These are phyloP conservation scores for Natator depressus DNA, from an alignment of 2,113 vertebrate genomes.

Conservation along the genomic window DNA sequence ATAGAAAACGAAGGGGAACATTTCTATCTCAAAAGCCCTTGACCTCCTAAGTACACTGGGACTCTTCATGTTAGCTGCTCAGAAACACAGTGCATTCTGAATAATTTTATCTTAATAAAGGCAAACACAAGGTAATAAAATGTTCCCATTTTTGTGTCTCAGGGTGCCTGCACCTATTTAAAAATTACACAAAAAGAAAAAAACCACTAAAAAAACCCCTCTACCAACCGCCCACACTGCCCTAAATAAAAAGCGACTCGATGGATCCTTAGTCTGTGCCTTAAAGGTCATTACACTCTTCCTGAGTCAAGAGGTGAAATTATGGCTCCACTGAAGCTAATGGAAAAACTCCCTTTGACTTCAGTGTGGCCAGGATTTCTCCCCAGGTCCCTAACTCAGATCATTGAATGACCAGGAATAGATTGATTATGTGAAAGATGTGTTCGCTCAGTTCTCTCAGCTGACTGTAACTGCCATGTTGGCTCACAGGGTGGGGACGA, in stretches of 20 bases:
- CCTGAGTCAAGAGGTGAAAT: not conserved
- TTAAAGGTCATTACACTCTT: not conserved
- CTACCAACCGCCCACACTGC: not conserved
- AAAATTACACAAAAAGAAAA: not conserved
- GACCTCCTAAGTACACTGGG: not conserved
- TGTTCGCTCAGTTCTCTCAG: not conserved
- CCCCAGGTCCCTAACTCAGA: not conserved
- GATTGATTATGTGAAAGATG: not conserved
- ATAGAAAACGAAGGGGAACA: not conserved
- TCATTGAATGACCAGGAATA: not conserved
- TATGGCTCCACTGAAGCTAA: not conserved
- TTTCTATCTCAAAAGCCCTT: not conserved
- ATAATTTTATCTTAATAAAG: not conserved
- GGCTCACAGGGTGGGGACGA: not conserved
- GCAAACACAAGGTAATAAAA: not conserved
- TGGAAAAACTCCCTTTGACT: not conserved
- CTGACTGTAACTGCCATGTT: not conserved
- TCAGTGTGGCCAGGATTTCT: not conserved
- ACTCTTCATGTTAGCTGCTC: not conserved
- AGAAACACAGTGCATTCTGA: not conserved
- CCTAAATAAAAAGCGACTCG: not conserved
- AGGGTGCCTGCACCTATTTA: not conserved
- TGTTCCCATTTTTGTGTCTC: not conserved
- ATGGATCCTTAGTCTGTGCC: not conserved
- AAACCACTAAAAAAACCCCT: not conserved